phyloP scores from a whole-genome alignment of 2,888 invertebrate species.

The Amiota communis region DNA sequence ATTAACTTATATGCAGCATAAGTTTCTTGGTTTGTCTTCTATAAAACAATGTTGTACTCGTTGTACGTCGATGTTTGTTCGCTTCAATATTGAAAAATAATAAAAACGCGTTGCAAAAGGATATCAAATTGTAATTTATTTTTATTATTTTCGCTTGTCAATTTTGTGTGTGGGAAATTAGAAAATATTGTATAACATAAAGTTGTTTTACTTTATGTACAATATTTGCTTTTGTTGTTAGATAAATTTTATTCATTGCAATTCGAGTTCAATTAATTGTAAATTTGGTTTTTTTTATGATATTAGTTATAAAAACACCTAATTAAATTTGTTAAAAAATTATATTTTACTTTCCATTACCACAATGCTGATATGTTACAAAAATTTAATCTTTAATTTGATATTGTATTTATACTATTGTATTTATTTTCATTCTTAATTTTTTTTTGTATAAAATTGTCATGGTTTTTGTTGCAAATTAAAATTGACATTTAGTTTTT shows the following conservation, averaged over 20 bases:
- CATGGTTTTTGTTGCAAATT: constrained; percentile 28
- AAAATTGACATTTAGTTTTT: constrained; percentile 29
- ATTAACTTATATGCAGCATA: neutral
- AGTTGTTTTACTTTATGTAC: too few species aligned
- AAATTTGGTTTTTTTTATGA: constrained; percentile 21
- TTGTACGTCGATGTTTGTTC: neutral
- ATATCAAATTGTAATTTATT: constrained; percentile 68
- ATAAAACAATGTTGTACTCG: neutral
- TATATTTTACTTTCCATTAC: too few species aligned
- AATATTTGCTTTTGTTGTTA: too few species aligned
- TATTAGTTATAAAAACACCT: constrained; percentile 12
- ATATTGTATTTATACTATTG: too few species aligned
- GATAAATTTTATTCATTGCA: too few species aligned
- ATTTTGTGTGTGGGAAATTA: constrained; percentile 65
- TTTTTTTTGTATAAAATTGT: too few species aligned
- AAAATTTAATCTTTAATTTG: too few species aligned
- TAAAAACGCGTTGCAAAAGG: constrained; percentile 51
- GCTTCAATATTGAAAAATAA: constrained; percentile 30
- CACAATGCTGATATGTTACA: too few species aligned
- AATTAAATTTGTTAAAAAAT: neutral
- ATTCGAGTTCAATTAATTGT: too few species aligned
- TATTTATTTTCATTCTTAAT: too few species aligned
- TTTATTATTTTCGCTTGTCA: constrained; percentile 68
- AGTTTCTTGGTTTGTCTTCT: neutral
- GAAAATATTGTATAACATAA: constrained; percentile 53